Conservation (phyloP, 1,140 invertebrate genomes). For the Aphis gossypii region DNA sequence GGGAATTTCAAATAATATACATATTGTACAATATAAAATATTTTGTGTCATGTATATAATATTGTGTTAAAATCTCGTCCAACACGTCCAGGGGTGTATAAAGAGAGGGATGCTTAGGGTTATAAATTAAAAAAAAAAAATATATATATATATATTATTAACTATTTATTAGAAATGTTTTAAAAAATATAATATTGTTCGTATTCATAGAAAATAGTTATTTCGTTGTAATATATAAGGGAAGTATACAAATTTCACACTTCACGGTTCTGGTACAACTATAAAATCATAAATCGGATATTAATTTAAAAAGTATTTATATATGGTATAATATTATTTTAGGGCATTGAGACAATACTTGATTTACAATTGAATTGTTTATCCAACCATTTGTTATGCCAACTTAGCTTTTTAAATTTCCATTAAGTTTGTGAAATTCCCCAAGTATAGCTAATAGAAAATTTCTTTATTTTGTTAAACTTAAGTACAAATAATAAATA, state of each 20-base stretch:
- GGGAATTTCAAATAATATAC: constrained; percentile 28
- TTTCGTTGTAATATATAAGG: not conserved
- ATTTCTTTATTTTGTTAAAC: not conserved
- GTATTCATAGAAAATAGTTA: not conserved
- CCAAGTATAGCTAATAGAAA: not conserved
- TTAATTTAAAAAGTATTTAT: not conserved
- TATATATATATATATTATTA: no score
- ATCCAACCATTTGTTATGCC: no score
- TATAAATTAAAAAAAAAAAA: not conserved
- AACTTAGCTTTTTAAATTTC: not conserved
- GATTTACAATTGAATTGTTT: no score
- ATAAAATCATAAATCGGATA: not conserved
- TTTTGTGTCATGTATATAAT: not conserved
- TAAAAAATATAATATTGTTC: not conserved
- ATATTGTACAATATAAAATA: not conserved
- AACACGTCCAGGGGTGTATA: not conserved
- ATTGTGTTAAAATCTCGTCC: not conserved
- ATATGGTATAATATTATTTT: not conserved
- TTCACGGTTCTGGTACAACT: not conserved
- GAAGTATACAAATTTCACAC: not conserved
- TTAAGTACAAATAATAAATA: not conserved
- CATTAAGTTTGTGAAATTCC: not conserved
- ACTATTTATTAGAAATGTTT: not conserved
- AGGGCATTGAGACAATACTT: not conserved
- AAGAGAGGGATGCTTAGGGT: not conserved